phyloP scores from a whole-genome alignment of 2,888 invertebrate genomes.

The Drosophila prolongata region DNA sequence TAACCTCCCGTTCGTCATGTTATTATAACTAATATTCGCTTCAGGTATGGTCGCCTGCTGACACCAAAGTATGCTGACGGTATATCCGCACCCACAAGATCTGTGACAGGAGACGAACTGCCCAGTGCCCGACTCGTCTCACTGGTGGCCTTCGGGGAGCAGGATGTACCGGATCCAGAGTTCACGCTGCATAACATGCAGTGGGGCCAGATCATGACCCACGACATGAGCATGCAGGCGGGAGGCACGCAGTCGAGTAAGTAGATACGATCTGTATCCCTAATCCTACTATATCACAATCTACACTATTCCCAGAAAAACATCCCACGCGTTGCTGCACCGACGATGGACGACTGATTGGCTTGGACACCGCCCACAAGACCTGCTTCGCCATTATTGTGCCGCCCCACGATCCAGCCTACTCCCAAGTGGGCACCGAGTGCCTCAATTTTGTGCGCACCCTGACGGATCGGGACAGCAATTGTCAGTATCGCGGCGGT shows the following conservation, averaged over 20 bases:
- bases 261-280: slow-evolving; percentile 64
- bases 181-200: slow-evolving; percentile 90
- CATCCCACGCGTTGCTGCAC: slow-evolving; percentile 88
- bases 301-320: slow-evolving; percentile 84
- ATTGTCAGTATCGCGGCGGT: slow-evolving; percentile 86
- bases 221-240: slow-evolving; percentile 86
- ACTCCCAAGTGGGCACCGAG: slow-evolving; percentile 85
- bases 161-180: slow-evolving; percentile 88
- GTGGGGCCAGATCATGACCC: slow-evolving; percentile 87
- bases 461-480: slow-evolving; percentile 87
- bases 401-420: slow-evolving; percentile 87
- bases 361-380: slow-evolving; percentile 83
- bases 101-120: slow-evolving; percentile 88
- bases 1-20: fast-evolving
- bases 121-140: slow-evolving; percentile 91
- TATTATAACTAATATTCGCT: not conserved
- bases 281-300: not conserved
- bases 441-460: slow-evolving; percentile 90
- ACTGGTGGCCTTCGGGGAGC: slow-evolving; percentile 89
- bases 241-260: slow-evolving; percentile 89
- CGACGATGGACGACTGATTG: slow-evolving; percentile 86
- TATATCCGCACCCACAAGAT: slow-evolving; percentile 86
- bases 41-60: slow-evolving; percentile 84
- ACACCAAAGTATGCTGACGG: slow-evolving; percentile 85
- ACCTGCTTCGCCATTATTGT: slow-evolving; percentile 86